phyloP scores from a whole-genome alignment of 1,140 invertebrate species.

The Atta colombica region DNA sequence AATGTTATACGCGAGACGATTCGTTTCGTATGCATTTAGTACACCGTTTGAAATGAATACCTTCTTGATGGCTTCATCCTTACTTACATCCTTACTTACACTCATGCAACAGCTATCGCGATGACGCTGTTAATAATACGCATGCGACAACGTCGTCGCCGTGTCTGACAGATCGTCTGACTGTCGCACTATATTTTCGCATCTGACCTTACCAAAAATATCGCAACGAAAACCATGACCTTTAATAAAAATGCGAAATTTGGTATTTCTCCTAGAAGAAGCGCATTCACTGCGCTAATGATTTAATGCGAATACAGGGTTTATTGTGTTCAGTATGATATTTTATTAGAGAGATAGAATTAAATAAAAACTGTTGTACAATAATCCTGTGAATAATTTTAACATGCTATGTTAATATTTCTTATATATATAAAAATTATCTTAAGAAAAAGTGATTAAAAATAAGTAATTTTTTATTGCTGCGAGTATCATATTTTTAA shows the following conservation, averaged over 20 bases:
- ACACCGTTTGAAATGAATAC: background rate
- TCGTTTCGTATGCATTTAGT: background rate
- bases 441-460: background rate
- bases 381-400: background rate
- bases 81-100: background rate
- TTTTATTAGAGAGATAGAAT: background rate
- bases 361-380: background rate
- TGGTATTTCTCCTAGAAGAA: conserved; percentile 2
- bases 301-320: background rate
- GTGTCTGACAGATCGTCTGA: conserved; percentile 69
- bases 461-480: background rate
- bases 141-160: conserved; percentile 41
- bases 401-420: background rate
- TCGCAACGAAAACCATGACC: conserved; percentile 16
- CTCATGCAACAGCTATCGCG: background rate
- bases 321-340: background rate
- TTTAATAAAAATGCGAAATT: conserved; percentile 61
- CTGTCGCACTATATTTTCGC: conserved; percentile 18
- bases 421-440: background rate
- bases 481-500: background rate
- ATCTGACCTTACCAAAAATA: conserved; percentile 65
- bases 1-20: background rate
- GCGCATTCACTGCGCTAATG: background rate
- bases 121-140: conserved; percentile 56
- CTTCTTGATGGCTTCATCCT: conserved; percentile 21